Evolutionary conservation across 1,140 invertebrate genomes (phyloP).

Genomic region (Sinella curviseta): DNA sequence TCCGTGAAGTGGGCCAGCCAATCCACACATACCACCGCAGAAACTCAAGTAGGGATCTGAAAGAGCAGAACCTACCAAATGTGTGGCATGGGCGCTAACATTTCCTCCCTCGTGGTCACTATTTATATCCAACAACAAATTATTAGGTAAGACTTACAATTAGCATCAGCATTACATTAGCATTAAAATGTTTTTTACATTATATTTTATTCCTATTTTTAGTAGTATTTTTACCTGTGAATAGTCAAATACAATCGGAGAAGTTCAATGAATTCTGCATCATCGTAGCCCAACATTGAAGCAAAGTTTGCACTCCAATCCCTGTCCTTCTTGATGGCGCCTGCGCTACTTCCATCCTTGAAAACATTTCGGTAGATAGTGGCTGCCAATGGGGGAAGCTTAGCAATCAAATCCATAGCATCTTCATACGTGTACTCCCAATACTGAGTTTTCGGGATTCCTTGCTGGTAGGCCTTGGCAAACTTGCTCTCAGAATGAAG

Average conservation of each 20-base stretch:
- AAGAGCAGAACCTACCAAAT: constrained; percentile 90
- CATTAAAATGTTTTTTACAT: not conserved
- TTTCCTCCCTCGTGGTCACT: constrained; percentile 94
- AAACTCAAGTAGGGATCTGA: constrained; percentile 94
- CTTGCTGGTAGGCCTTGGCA: constrained; percentile 83
- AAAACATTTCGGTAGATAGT: constrained; percentile 92
- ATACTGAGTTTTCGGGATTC: constrained; percentile 80
- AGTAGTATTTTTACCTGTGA: constrained; percentile 70
- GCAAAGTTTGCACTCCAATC: constrained; percentile 95
- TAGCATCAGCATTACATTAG: too few species aligned
- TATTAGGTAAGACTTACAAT: not conserved
- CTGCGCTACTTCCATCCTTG: constrained; percentile 79
- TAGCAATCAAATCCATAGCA: constrained; percentile 93
- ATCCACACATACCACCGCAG: constrained; percentile 88
- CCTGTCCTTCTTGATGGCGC: constrained; percentile 81
- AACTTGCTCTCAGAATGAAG: constrained; percentile 93
- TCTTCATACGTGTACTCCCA: constrained; percentile 93
- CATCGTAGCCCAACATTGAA: constrained; percentile 87
- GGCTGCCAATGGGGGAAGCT: constrained; percentile 89
- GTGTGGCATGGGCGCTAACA: constrained; percentile 90
- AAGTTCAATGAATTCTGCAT: constrained; percentile 81
- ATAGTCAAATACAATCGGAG: constrained; percentile 94
- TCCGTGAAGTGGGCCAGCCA: constrained; percentile 93
- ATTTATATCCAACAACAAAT: constrained; percentile 9
- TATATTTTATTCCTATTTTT: too few species aligned